A percentile compares a stretch with the other conserved stretches of the same genome.
These are phyloP conservation scores for Martes martes DNA, from an alignment of 2,113 vertebrate species.

Conservation along the genomic window DNA sequence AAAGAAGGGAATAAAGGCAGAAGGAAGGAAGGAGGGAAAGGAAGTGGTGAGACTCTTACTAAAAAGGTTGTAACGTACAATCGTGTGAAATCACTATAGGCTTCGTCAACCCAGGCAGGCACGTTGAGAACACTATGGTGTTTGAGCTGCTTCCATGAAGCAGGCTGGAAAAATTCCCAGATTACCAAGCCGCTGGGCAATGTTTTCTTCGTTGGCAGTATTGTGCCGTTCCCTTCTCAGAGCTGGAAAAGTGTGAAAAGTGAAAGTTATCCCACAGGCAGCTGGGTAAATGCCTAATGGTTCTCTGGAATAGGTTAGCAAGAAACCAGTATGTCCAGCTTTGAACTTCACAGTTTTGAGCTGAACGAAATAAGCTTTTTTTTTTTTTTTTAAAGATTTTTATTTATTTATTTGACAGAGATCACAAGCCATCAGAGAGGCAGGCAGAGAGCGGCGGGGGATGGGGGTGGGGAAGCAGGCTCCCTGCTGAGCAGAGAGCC, in stretches of 20 bases:
- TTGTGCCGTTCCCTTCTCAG: conserved; percentile 7
- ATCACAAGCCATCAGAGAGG: too few species aligned
- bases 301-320: conserved; percentile 50
- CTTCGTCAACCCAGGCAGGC: not conserved
- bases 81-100: not conserved
- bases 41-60: not conserved
- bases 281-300: conserved; percentile 54
- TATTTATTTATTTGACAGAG: too few species aligned
- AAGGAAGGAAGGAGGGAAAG: not conserved
- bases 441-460: too few species aligned
- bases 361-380: conserved; percentile 43
- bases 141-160: conserved; percentile 34
- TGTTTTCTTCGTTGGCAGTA: conserved; percentile 43
- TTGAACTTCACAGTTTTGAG: conserved; percentile 33
- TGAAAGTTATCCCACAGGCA: conserved; percentile 38
- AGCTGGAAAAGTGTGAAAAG: conserved; percentile 32
- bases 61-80: not conserved
- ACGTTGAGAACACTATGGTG: not conserved
- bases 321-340: not conserved
- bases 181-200: conserved; percentile 4
- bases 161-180: conserved; percentile 42
- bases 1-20: not conserved
- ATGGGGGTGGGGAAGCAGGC: too few species aligned
- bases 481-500: too few species aligned
- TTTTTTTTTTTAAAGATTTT: too few species aligned